Evolutionary conservation across 2,888 invertebrate species (phyloP), one percentile per base, ranked within the genome.

Genomic region (Lymantria monacha): DNA sequence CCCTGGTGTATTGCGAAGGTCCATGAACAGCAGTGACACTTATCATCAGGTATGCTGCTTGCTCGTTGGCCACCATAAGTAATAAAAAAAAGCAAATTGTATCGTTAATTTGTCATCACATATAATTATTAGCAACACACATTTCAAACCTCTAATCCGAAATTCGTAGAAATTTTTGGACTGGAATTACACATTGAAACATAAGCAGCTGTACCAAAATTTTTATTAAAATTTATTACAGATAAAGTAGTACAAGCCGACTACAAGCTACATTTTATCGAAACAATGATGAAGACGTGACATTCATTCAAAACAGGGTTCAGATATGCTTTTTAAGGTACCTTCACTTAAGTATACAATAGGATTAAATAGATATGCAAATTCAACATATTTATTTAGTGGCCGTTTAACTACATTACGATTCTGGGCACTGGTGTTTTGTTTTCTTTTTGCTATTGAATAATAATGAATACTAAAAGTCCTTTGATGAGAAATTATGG

Each of bases 401-500:
- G 30, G 33, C 9, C 14, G 22, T 12, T 12, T 5, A 30, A 44
- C 44, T 37, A 37, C 15, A 41, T 46, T 40, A 30, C 30, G 12
- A 30, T 42, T 37, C n/a, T 33, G 33, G 33, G 9, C 11, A n/a
- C 38, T n/a, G 11, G 9, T 12, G 38, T 51, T 55, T 53, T 60
- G 57, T 55, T 63, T 60, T 44, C 46, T 42, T 47, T 53, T 51
- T 51, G 49, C 37, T 45, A 63, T 60, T 52, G 56, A 63, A 65
- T 63, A 52, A 38, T 46, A 61, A 60, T 38, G n/a, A 12, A n/a
- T 38, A 38, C 7, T 37, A 15, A 49, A 46, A 42, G 48, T 54
- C 11, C 42, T 59, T 46, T 45, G 51, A 55, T 56, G 52, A 46
- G 53, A 61, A 55, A 61, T 57, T 52, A 44, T 51, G 47, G 49